Percentiles rank a stretch among this genome's conserved stretches.
Evolutionary conservation across 2,797 vertebrate species (phyloP).

Genomic region (Gadopsis bispinosus): DNA sequence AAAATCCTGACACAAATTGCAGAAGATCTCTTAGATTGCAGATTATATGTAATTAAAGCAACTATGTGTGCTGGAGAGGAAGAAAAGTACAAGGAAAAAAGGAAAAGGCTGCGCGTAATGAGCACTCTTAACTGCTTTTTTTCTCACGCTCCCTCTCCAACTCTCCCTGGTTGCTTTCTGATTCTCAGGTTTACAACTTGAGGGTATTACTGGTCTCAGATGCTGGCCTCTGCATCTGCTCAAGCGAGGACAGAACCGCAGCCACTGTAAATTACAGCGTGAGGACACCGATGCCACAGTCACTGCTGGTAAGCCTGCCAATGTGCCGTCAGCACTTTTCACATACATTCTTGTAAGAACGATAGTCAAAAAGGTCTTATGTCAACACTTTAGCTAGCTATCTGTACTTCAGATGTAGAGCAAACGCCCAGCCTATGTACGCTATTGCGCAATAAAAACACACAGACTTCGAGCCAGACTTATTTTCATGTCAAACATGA

Average conservation of each 20-base stretch:
- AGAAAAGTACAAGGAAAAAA: constrained; percentile 76
- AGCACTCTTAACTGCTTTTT: constrained; percentile 72
- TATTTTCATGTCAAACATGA: constrained; percentile 63
- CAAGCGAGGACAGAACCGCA: constrained; percentile 77
- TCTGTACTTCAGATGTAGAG: constrained; percentile 23
- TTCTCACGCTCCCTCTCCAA: constrained; percentile 73
- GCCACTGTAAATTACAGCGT: constrained; percentile 78
- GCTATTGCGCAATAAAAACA: constrained; percentile 46
- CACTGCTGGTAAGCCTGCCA: constrained; percentile 75
- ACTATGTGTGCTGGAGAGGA: constrained; percentile 66
- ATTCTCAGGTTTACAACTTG: constrained; percentile 74
- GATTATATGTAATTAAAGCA: constrained; percentile 81
- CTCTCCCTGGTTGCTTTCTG: constrained; percentile 60
- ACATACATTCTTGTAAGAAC: constrained; percentile 50
- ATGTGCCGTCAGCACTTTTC: constrained; percentile 75
- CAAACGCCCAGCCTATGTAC: constrained; percentile 11
- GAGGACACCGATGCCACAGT: constrained; percentile 74
- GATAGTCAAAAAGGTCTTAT: constrained; percentile 40
- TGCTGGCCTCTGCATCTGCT: constrained; percentile 71
- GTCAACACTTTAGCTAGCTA: constrained; percentile 36
- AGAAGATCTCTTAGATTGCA: constrained; percentile 70
- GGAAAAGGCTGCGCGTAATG: constrained; percentile 75
- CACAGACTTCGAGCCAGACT: constrained; percentile 36
- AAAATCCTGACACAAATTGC: constrained; percentile 72
- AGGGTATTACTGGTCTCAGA: constrained; percentile 71